phyloP scores from a whole-genome alignment of 2,113 vertebrate species.

The Ptilonorhynchus violaceus region DNA sequence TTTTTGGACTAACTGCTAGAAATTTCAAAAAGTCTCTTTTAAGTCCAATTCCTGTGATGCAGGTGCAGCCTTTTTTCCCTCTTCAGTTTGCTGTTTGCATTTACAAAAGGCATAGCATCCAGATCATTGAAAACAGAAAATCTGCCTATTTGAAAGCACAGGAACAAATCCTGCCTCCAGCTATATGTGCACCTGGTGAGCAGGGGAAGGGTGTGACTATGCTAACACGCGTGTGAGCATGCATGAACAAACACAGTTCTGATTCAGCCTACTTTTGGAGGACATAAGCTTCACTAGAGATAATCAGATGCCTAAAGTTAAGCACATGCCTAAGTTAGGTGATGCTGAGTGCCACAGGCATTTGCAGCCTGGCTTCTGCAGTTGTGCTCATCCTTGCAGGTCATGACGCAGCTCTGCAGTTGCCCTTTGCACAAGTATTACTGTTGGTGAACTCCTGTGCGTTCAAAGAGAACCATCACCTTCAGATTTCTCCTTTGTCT shows the following conservation, averaged over 20 bases:
- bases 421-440: background rate
- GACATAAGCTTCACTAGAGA: background rate
- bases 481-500: background rate
- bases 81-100: background rate
- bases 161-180: constrained; percentile 15
- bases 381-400: background rate
- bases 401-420: accelerated
- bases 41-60: background rate
- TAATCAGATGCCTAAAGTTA: background rate
- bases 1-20: background rate
- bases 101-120: background rate
- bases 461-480: background rate
- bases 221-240: background rate
- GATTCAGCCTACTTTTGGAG: background rate
- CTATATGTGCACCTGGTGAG: background rate
- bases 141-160: constrained; percentile 5
- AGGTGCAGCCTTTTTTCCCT: background rate
- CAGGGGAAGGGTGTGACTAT: background rate
- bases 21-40: background rate
- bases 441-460: background rate
- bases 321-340: background rate
- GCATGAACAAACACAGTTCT: background rate
- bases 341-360: accelerated
- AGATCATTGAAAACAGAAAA: constrained; percentile 13
- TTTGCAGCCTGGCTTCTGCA: background rate